phyloP scores from a whole-genome alignment of 2,888 invertebrate genomes.

The Stenolophus ochropezus region DNA sequence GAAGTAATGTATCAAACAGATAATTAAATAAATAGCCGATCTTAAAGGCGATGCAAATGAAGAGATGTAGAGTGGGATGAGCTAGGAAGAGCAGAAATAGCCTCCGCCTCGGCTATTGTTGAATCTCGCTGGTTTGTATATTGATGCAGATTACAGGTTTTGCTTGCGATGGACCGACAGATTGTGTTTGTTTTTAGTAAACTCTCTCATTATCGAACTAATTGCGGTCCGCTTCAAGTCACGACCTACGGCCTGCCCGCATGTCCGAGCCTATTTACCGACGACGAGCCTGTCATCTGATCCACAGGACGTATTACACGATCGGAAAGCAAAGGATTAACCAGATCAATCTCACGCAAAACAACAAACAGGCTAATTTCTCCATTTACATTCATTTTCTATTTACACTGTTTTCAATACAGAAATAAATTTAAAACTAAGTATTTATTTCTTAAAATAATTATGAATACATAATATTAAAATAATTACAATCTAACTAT shows the following conservation, averaged over 20 bases:
- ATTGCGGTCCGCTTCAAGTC: constrained; percentile 57
- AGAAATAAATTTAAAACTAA: no score
- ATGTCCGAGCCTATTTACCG: constrained; percentile 46
- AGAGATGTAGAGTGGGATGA: background rate
- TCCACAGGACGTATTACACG: constrained; percentile 20
- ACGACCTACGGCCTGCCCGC: constrained; percentile 57
- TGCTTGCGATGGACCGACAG: constrained; percentile 48
- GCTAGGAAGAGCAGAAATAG: constrained; percentile 13
- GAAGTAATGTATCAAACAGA: no score
- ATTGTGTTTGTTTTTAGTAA: constrained; percentile 59
- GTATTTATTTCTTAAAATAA: no score
- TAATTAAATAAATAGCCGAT: no score
- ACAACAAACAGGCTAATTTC: background rate
- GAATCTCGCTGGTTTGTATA: constrained; percentile 49
- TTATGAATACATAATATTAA: no score
- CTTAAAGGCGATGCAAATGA: no score
- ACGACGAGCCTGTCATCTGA: constrained; percentile 43
- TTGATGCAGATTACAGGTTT: constrained; percentile 59
- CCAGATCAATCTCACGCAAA: background rate
- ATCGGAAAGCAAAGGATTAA: background rate
- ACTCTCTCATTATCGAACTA: constrained; percentile 58
- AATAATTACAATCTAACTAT: no score
- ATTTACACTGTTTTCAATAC: no score
- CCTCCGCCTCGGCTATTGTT: constrained; percentile 15
- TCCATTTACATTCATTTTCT: no score